A percentile compares a stretch with the other conserved stretches of the same genome.
These are phyloP conservation scores for Mylabris phalerata DNA, from an alignment of 1,140 invertebrate genomes.

Conservation along the genomic window DNA sequence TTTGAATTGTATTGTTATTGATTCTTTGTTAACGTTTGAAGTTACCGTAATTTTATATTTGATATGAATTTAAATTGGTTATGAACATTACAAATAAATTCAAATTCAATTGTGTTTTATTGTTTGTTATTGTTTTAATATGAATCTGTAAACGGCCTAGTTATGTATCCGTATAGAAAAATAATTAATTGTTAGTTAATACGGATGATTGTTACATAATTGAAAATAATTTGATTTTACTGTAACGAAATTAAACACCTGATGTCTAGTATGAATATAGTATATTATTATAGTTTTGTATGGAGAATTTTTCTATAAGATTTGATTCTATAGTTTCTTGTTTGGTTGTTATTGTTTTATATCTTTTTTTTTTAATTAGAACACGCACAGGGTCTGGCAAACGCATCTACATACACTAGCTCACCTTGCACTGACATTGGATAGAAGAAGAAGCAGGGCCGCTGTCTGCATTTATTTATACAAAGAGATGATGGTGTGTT, in stretches of 20 bases:
- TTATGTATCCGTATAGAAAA: neutral
- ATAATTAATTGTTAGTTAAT: neutral
- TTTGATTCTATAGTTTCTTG: neutral
- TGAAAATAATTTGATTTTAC: neutral
- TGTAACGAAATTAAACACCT: neutral
- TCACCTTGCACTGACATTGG: slow-evolving; percentile 33
- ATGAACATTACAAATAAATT: neutral
- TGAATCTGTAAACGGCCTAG: too few relatives aligned
- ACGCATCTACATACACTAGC: slow-evolving; percentile 19
- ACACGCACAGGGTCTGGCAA: slow-evolving; percentile 18
- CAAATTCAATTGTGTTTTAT: neutral
- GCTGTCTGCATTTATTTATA: slow-evolving; percentile 24
- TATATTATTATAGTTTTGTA: neutral
- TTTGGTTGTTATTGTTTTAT: neutral
- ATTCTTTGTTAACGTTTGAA: too few relatives aligned
- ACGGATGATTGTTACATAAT: neutral
- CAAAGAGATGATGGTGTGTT: slow-evolving; percentile 18
- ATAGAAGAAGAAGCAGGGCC: slow-evolving; percentile 18
- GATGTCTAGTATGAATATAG: too few relatives aligned
- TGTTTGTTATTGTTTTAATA: too few relatives aligned
- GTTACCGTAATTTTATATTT: too few relatives aligned
- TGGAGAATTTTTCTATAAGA: too few relatives aligned
- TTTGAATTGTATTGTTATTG: too few relatives aligned
- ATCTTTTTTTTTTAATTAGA: slow-evolving; percentile 4
- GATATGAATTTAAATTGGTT: neutral